These are phyloP conservation scores for Nannoperca obscura DNA, from an alignment of 2,797 vertebrate genomes.

Conservation along the genomic window DNA sequence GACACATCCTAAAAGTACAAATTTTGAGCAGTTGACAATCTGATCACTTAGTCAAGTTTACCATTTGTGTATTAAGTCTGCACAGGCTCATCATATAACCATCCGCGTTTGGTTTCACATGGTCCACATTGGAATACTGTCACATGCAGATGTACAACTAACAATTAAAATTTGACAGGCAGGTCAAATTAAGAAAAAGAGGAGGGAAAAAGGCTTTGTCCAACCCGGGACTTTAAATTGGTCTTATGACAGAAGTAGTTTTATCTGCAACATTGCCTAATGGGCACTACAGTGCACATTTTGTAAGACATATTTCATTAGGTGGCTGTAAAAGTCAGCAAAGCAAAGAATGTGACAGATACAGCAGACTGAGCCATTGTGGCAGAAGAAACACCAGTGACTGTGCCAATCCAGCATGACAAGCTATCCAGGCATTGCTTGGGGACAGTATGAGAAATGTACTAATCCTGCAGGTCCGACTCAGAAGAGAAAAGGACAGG, in stretches of 20 bases:
- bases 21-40: conserved; percentile 1
- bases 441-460: conserved; percentile 18
- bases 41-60: not conserved
- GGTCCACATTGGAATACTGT: not conserved
- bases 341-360: conserved; percentile 19
- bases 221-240: conserved; percentile 31
- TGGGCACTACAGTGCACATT: not conserved
- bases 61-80: conserved; percentile 1
- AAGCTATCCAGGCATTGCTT: not conserved
- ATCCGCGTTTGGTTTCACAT: conserved; percentile 14
- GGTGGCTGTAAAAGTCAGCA: conserved; percentile 25
- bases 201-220: not conserved
- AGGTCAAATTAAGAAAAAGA: conserved; percentile 25
- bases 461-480: conserved; percentile 15
- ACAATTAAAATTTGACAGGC: conserved; percentile 62
- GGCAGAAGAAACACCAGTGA: conserved; percentile 13
- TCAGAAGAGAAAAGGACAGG: not conserved
- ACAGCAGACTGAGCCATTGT: conserved; percentile 8
- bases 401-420: conserved; percentile 28
- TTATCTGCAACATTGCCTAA: conserved; percentile 17
- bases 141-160: conserved; percentile 20
- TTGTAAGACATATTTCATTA: conserved; percentile 16
- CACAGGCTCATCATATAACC: conserved; percentile 2
- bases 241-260: conserved; percentile 15
- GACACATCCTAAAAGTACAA: not conserved